Base-by-base conservation (phyloP, 2,113 vertebrate genomes). In the Cephalopholis sonnerati region DNA sequence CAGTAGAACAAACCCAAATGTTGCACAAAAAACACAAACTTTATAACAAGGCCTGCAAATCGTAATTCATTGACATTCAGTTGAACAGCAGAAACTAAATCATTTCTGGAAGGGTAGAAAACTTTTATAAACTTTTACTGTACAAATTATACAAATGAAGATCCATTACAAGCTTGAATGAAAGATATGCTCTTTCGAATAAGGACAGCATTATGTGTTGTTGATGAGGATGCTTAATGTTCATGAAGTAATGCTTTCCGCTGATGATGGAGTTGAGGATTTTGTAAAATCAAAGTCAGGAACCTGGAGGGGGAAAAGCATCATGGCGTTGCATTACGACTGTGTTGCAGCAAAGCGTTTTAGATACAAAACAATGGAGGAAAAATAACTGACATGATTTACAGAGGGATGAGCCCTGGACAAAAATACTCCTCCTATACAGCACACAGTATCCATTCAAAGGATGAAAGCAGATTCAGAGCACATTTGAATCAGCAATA, bases 81-180 rank as follows among this genome's bases (percentile, higher is more conserved):
- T 95, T 96, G 93, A 96, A 97, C 96, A 96, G 96, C 96, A 88
- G 95, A 96, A 96, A 96, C 96, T 96, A 99, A 97, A 98, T 88
- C 2, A 87, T 96, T 97, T 97, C 94, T 96, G 95, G 94, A 94
- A 97, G 95, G 96, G 96, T 99, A 99, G 96, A 99, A 99, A 99
- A 97, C 92, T 92, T 96, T 97, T 98, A 92, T 95, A 99, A 99
- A 98, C 96, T 95, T 95, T 96, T 93, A 94, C 97, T 99, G 97
- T 98, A 98, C 98, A 99, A 97, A 97, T 97, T 94, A 94, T 98
- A 98, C 96, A 98, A 89, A 85, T 59, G 92, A 93, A 93, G 91
- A 94, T 94, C 93, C 88, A 73, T 90, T 92, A 72, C 88, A 91
- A 92, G 86, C 93, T 92, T 87, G 83, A 93, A 93, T 94, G 90